A percentile compares a stretch with the other conserved stretches of the same genome.
These are phyloP conservation scores for Porites evermanni DNA, from an alignment of 92 coral and sea anemone species.

Conservation along the genomic window DNA sequence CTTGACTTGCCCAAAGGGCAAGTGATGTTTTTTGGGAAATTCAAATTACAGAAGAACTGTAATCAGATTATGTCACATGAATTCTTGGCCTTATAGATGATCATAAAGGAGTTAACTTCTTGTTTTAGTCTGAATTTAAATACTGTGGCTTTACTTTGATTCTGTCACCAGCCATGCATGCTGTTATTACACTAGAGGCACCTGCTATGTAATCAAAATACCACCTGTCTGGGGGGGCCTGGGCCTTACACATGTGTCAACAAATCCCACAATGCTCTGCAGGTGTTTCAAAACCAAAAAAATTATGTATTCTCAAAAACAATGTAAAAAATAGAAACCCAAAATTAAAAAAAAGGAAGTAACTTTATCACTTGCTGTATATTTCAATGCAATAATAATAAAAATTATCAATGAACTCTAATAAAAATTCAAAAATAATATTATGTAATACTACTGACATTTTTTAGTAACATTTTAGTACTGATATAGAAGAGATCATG, in stretches of 20 bases:
- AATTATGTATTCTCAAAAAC: too few relatives aligned
- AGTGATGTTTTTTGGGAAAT: too few relatives aligned
- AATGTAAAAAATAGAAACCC: too few relatives aligned
- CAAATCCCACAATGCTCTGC: slow-evolving; percentile 44
- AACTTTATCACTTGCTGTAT: not conserved
- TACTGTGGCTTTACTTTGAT: not conserved
- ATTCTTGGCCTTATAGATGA: not conserved
- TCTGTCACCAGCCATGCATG: slow-evolving; percentile 24
- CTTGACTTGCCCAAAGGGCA: too few relatives aligned
- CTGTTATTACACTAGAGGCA: slow-evolving; percentile 21
- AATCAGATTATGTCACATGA: not conserved
- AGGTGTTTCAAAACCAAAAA: slow-evolving; percentile 10
- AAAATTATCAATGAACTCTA: not conserved
- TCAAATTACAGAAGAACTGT: too few relatives aligned
- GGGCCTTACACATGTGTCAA: slow-evolving; percentile 10
- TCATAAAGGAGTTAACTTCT: not conserved
- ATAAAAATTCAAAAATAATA: not conserved
- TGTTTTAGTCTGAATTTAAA: not conserved
- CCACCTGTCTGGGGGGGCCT: slow-evolving; percentile 30
- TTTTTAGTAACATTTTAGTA: too few relatives aligned
- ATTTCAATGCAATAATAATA: not conserved
- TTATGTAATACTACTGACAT: not conserved
- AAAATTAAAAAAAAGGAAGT: too few relatives aligned
- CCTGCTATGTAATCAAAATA: slow-evolving; percentile 31
- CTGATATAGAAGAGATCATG: too few relatives aligned